Percentiles rank a stretch among this genome's conserved stretches.
Evolutionary conservation across 2,797 vertebrate genomes (phyloP).

Genomic region (Cynodonichthys magdalenae): DNA sequence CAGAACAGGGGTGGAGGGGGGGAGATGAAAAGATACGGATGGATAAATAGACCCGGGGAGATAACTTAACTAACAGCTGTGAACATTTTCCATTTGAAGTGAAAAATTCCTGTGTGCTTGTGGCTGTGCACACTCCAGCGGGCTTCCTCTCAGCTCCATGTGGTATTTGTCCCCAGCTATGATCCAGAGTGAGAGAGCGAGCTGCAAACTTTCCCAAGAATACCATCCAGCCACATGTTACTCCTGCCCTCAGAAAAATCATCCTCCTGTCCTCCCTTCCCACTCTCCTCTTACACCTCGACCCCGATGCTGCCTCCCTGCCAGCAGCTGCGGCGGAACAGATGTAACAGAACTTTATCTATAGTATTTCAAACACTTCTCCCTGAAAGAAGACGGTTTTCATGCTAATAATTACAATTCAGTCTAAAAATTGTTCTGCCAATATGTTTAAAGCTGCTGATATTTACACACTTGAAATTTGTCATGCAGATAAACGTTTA

Average conservation of each 20-base stretch:
- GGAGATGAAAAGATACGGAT: slow-evolving; percentile 50
- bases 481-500: no score
- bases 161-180: slow-evolving; percentile 86
- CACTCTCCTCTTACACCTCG: slow-evolving; percentile 28
- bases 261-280: slow-evolving; percentile 32
- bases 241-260: slow-evolving; percentile 44
- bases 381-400: slow-evolving; percentile 7
- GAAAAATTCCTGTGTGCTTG: slow-evolving; percentile 81
- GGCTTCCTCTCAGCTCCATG: slow-evolving; percentile 83
- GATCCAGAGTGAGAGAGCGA: slow-evolving; percentile 77
- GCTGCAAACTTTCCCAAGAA: slow-evolving; percentile 88
- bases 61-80: slow-evolving; percentile 74
- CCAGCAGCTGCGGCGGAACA: slow-evolving; percentile 6
- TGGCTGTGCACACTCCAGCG: slow-evolving; percentile 70
- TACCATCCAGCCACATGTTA: slow-evolving; percentile 79
- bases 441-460: no score
- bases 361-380: neutral
- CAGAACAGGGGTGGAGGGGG: slow-evolving; percentile 39
- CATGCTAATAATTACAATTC: neutral
- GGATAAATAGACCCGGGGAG: slow-evolving; percentile 62
- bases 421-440: neutral
- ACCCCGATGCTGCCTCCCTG: slow-evolving; percentile 24
- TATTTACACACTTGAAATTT: no score
- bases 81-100: slow-evolving; percentile 83
- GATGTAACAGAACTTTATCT: slow-evolving; percentile 23